Base-by-base conservation (phyloP, 2,888 invertebrate species). In the Microdon myrmicae region DNA sequence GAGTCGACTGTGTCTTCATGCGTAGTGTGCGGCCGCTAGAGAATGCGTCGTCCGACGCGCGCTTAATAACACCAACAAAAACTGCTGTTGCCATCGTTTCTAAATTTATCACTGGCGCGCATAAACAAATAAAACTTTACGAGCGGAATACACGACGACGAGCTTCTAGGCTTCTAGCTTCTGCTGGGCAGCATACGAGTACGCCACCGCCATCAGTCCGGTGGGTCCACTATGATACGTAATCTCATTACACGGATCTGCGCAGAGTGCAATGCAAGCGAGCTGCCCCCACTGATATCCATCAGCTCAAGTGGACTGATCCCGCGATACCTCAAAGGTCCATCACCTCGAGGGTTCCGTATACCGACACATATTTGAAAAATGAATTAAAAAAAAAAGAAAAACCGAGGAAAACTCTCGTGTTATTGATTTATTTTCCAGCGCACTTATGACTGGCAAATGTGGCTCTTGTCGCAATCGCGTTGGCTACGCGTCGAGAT, bases 11-110 rank as follows among this genome's bases (percentile, higher is more conserved):
- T 37, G 39, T 51, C 44, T 45, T 60, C 23, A 32, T 47, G 56
- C 61, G 61, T 64, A 64, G 61, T 64, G 61, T 64, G 61, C 61
- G 61, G 61, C 56, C 61, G 56, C 41, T 49, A 32, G n/a, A 51
- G 51, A 64, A 56, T 64, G 56, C 56, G 61, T 41, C 51, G 32
- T 56, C 61, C 8, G 14, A 45, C n/a, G n/a, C n/a, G 41, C 41
- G 56, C 61, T 47, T 45, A 44, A 31, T 39, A 49, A 45, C 48
- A 61, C 43, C 48, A 60, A 60, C 44, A 49, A 41, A 55, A 53
- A 55, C 45, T 31, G 32, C 43, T 55, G 31, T 38, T 51, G 51
- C 39, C 56, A 56, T 56, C 61, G 45, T 64, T 64, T 64, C 56
- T 64, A 64, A 56, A 64, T 60, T 47, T 64, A 56, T 45, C 56